Evolutionary conservation across 2,888 invertebrate genomes (phyloP), one percentile per base, ranked within the genome.

Genomic region (Boloria euphrosyne): DNA sequence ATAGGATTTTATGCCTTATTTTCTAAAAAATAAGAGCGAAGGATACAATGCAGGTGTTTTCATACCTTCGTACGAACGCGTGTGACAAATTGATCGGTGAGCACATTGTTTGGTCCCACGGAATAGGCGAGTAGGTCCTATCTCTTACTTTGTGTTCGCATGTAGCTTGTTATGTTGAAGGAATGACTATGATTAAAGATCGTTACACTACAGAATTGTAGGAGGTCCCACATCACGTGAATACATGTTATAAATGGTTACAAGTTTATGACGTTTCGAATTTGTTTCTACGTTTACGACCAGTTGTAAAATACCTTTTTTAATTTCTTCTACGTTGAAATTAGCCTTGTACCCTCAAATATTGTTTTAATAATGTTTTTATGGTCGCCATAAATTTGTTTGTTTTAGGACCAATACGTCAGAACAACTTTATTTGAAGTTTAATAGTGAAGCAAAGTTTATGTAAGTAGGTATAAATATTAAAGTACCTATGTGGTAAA

Each of bases 1-100:
- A 49, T 49, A 46, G 47, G 13, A 70, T 64, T 59, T 43, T 68
- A 52, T 46, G 27, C 59, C 38, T 64, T 68, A 57, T 22, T 22
- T 0, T 17, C 0, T 10, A 50, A 0, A 13, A 14, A 59, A 66
- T 64, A 68, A 64, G 58, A 31, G 43, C n/a, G 38, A 38, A n/a
- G 18, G 13, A 38, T 17, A 14, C 16, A 57, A 50, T 57, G 60
- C 59, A 61, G 57, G 60, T 62, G 67, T 62, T 65, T 49, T 43
- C 44, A 43, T 60, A 63, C 6, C 46, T 57, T 0, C n/a, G 44
- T 46, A 18, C 44, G 13, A 73, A 77, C 72, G 73, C 77, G 75
- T 76, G 78, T 82, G 82, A 82, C 80, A 82, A 81, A 82, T 82
- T 75, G 77, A 74, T 72, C 71, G 72, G 66, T 73, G 70, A 73